phyloP scores from a whole-genome alignment of 2,888 invertebrate genomes.

The Toxonevra muliebris region DNA sequence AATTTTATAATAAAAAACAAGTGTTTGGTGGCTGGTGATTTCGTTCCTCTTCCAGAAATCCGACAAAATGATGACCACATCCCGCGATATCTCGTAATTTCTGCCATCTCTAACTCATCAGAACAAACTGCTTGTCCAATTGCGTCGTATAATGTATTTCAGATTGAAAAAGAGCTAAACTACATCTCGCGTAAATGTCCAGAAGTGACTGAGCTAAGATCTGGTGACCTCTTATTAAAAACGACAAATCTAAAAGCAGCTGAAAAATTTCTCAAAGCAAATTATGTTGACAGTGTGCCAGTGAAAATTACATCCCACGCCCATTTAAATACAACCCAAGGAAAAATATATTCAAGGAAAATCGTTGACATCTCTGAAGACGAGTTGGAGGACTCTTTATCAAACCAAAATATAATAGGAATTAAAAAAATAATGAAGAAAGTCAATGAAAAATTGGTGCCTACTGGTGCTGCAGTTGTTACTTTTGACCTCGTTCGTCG shows the following conservation, averaged over 20 bases:
- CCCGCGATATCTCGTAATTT: background rate
- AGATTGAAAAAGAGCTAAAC: too few species aligned
- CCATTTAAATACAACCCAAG: slow-evolving; percentile 13
- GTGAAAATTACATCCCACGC: slow-evolving; percentile 19
- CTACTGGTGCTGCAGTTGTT: slow-evolving; percentile 23
- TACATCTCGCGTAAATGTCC: too few species aligned
- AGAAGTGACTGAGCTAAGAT: slow-evolving; percentile 1
- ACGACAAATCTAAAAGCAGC: slow-evolving; percentile 2
- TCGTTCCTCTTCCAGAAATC: too few species aligned
- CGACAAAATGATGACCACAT: too few species aligned
- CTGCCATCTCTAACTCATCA: background rate
- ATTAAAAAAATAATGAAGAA: slow-evolving; percentile 16
- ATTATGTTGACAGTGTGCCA: slow-evolving; percentile 15
- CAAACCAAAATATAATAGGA: slow-evolving; percentile 21
- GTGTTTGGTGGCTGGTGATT: too few species aligned
- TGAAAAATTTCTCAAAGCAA: slow-evolving; percentile 13
- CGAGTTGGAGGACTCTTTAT: slow-evolving; percentile 6
- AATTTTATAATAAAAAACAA: background rate
- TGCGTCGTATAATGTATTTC: background rate
- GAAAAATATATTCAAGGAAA: slow-evolving; percentile 19
- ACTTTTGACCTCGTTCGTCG: slow-evolving; percentile 20
- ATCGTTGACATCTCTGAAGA: slow-evolving; percentile 20
- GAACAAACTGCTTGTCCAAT: background rate
- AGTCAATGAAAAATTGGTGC: background rate
- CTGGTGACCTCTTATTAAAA: background rate